These are phyloP conservation scores for Pandion haliaetus DNA, from an alignment of 2,113 vertebrate species.

Conservation along the genomic window DNA sequence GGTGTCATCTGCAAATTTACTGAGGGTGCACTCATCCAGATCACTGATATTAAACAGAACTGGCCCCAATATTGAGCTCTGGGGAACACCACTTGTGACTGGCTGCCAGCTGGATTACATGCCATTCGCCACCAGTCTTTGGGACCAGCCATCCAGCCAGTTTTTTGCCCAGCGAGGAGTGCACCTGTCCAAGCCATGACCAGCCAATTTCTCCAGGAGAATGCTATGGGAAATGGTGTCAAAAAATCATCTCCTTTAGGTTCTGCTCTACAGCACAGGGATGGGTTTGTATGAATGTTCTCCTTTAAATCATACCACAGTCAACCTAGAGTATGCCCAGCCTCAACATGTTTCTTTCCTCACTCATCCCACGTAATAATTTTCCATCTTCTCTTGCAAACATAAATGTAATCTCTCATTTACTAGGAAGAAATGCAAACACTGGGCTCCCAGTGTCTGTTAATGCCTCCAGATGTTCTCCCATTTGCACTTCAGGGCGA, in stretches of 20 bases:
- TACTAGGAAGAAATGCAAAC: background rate
- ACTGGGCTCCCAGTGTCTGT: background rate
- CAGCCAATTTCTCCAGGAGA: background rate
- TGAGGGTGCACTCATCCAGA: background rate
- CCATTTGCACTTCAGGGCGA: background rate
- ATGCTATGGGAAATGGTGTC: background rate
- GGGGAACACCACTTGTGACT: rapidly evolving
- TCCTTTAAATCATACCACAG: background rate
- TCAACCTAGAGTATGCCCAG: background rate
- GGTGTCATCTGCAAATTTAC: background rate
- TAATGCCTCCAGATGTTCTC: background rate
- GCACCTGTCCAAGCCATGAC: background rate
- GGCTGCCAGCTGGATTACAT: rapidly evolving
- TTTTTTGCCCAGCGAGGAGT: background rate
- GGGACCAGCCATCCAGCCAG: rapidly evolving
- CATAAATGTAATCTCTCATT: background rate
- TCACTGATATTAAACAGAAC: background rate
- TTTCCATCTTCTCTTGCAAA: background rate
- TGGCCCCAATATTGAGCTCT: background rate
- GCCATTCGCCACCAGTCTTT: background rate
- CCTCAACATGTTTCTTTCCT: background rate
- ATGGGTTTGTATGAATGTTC: background rate
- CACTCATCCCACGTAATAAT: background rate
- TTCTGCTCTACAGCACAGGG: background rate
- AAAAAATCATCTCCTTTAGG: background rate